Conservation (phyloP, 2,888 invertebrate species). For the Parapristionchus giblindavisi region DNA sequence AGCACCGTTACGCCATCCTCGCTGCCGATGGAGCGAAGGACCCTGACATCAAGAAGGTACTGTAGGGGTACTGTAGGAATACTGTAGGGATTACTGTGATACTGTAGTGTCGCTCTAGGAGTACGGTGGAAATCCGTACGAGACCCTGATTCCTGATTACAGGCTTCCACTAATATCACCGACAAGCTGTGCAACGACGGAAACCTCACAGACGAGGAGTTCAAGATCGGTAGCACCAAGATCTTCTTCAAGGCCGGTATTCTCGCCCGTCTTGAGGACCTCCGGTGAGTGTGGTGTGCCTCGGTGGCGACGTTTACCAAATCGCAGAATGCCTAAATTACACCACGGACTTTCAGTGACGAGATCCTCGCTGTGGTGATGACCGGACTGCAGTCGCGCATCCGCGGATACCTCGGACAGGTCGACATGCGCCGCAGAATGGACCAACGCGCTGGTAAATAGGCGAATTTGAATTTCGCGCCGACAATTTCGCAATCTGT, state of each 20-base stretch:
- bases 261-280: slow-evolving; percentile 99
- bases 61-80: neutral
- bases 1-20: slow-evolving; percentile 99
- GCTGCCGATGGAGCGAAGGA: slow-evolving; percentile 82
- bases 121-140: neutral
- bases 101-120: too few relatives aligned
- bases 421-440: slow-evolving; percentile 61
- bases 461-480: neutral
- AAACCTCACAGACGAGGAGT: slow-evolving; percentile 71
- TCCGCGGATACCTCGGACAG: slow-evolving; percentile 62
- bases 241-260: slow-evolving; percentile 99
- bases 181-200: slow-evolving; percentile 61
- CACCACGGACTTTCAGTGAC: slow-evolving; percentile 75
- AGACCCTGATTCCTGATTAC: slow-evolving; percentile 3
- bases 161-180: slow-evolving; percentile 62
- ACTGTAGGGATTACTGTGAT: too few relatives aligned
- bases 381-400: slow-evolving; percentile 79
- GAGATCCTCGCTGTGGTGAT: slow-evolving; percentile 93
- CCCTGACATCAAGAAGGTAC: slow-evolving; percentile 75
- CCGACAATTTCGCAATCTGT: neutral
- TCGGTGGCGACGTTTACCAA: slow-evolving; percentile 12
- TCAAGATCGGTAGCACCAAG: slow-evolving; percentile 73
- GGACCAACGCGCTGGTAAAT: slow-evolving; percentile 61
- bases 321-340: neutral
- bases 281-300: slow-evolving; percentile 75